A percentile compares a stretch with the other conserved stretches of the same genome.
Evolutionary conservation across 1,140 invertebrate species (phyloP).

Genomic region (Apis dorsata): DNA sequence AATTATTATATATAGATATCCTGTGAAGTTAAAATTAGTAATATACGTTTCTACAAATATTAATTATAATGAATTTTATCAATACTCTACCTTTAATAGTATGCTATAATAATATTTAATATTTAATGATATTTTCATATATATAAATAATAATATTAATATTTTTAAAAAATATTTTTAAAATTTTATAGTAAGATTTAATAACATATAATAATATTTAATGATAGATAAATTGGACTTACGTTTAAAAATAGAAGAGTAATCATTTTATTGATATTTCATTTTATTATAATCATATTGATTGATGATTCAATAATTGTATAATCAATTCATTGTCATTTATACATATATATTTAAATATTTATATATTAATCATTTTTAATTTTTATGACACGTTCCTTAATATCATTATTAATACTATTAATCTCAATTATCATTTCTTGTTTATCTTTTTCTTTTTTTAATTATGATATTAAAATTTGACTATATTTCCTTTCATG

Average conservation of each 20-base stretch:
- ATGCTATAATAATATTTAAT: not conserved
- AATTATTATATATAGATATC: not conserved
- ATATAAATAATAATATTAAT: not conserved
- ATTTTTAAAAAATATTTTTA: too few relatives aligned
- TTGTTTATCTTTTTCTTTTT: too few relatives aligned
- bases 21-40: slow-evolving; percentile 19
- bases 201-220: not conserved
- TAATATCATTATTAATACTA: not conserved
- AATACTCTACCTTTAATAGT: too few relatives aligned
- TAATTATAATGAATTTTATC: not conserved
- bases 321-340: not conserved
- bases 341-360: not conserved
- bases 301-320: too few relatives aligned
- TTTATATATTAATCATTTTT: not conserved
- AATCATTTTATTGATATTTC: not conserved
- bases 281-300: too few relatives aligned
- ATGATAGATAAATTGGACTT: not conserved
- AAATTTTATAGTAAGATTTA: not conserved
- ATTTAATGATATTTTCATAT: too few relatives aligned
- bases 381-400: not conserved
- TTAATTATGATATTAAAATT: not conserved
- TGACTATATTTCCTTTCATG: too few relatives aligned
- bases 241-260: not conserved
- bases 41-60: not conserved
- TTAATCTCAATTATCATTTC: not conserved